Conservation (phyloP, 2,888 invertebrate species). For the Polyploca ridens region DNA sequence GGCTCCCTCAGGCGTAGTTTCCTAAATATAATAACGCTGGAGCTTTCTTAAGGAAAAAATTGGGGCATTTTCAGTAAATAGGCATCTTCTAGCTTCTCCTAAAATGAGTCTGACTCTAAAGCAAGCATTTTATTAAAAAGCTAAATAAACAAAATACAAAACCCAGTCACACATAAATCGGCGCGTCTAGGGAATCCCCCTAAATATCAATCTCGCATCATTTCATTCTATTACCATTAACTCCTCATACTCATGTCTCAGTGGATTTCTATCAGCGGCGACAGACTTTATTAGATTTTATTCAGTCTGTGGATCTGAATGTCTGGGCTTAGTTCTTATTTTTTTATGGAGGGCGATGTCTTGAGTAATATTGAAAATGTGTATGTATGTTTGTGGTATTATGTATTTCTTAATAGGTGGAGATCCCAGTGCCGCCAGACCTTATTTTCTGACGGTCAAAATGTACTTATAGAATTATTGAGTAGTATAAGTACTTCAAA, state of each 20-base stretch:
- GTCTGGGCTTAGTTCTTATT: background rate
- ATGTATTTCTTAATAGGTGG: background rate
- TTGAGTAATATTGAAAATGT: background rate
- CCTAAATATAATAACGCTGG: too few relatives aligned
- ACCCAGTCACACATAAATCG: background rate
- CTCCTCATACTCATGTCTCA: conserved; percentile 65
- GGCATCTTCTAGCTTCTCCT: too few relatives aligned
- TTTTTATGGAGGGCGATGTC: background rate
- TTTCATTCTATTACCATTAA: conserved; percentile 71
- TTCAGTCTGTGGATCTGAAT: conserved; percentile 59
- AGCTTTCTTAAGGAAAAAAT: too few relatives aligned
- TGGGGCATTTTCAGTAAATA: too few relatives aligned
- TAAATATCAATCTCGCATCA: conserved; percentile 42
- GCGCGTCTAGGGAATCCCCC: conserved; percentile 8
- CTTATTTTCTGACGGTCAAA: too few relatives aligned
- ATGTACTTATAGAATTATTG: too few relatives aligned
- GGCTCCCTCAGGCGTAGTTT: too few relatives aligned
- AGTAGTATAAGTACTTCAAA: too few relatives aligned
- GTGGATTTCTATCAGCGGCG: conserved; percentile 58
- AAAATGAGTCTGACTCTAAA: too few relatives aligned
- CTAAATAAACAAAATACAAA: background rate
- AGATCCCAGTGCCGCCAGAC: too few relatives aligned
- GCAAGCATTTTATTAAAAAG: too few relatives aligned
- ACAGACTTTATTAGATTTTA: conserved; percentile 71
- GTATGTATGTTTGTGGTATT: background rate